Percentiles rank a stretch among this genome's conserved stretches.
These are phyloP conservation scores for Anniella stebbinsi DNA, from an alignment of 2,797 vertebrate species.

Conservation along the genomic window DNA sequence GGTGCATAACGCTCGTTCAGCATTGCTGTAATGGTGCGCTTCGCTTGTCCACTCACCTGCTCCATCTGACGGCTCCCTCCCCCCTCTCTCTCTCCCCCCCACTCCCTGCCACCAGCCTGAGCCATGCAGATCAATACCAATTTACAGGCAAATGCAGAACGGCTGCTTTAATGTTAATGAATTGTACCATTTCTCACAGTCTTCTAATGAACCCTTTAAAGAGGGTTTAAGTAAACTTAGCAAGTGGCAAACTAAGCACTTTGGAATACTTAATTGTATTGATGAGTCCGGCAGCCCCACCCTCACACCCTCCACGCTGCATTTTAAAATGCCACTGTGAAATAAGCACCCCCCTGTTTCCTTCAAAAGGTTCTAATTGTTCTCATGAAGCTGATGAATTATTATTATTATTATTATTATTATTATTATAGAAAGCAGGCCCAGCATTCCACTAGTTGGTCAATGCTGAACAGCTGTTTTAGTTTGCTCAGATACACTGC, in stretches of 20 bases:
- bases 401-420: too few species aligned
- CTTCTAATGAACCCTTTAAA: constrained; percentile 83
- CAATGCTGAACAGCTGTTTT: neutral
- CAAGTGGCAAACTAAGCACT: constrained; percentile 70
- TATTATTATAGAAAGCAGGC: neutral
- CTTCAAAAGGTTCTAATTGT: constrained; percentile 10
- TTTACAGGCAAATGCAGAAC: constrained; percentile 87
- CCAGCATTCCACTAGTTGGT: neutral
- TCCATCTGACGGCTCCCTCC: constrained; percentile 49
- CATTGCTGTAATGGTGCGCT: constrained; percentile 46
- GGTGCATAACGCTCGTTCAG: constrained; percentile 67
- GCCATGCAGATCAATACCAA: constrained; percentile 84
- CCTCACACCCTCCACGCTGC: constrained; percentile 3
- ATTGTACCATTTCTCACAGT: constrained; percentile 83
- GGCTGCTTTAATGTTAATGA: constrained; percentile 86
- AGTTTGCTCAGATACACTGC: accelerated
- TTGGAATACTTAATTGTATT: constrained; percentile 66
- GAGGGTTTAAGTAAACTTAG: constrained; percentile 83
- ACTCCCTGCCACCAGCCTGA: constrained; percentile 31
- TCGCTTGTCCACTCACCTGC: constrained; percentile 78
- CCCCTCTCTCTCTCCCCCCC: neutral
- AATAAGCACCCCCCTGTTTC: constrained; percentile 19
- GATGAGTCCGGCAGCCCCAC: constrained; percentile 3
- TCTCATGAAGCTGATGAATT: neutral
- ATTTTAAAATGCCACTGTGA: constrained; percentile 40